Percentiles rank a stretch among this genome's conserved stretches.
Conservation (phyloP, 1,140 invertebrate genomes). For the Sycobia sp. region DNA sequence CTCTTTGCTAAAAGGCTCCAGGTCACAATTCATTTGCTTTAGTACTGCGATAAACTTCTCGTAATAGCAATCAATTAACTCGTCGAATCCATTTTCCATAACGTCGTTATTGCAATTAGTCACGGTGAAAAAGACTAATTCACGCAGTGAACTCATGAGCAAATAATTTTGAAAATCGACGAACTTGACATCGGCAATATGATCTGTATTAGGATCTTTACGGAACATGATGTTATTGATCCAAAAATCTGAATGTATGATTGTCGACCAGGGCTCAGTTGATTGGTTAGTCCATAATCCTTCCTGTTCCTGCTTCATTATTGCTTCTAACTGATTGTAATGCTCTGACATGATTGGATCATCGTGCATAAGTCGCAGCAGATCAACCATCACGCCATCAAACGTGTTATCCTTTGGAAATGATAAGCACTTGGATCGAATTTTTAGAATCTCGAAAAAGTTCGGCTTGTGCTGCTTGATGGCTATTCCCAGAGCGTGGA, state of each 20-base stretch:
- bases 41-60: slow-evolving; percentile 41
- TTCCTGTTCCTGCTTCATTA: neutral
- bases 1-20: neutral
- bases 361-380: neutral
- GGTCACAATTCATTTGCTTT: neutral
- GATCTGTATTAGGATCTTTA: slow-evolving; percentile 35
- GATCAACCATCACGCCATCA: neutral
- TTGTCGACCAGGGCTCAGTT: slow-evolving; percentile 59
- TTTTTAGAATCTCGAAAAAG: slow-evolving; percentile 46
- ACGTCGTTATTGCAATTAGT: neutral
- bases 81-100: neutral
- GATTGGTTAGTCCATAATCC: slow-evolving; percentile 11
- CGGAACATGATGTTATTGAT: slow-evolving; percentile 68
- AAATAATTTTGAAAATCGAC: slow-evolving; percentile 8
- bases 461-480: slow-evolving; percentile 57
- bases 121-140: slow-evolving; percentile 3
- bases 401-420: neutral
- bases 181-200: slow-evolving; percentile 39
- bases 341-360: neutral
- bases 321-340: neutral
- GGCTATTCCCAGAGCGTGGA: slow-evolving; percentile 16
- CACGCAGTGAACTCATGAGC: neutral
- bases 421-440: neutral
- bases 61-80: slow-evolving; percentile 43
- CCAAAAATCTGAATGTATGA: slow-evolving; percentile 69